A percentile compares a stretch with the other conserved stretches of the same genome.
Conservation (phyloP, 2,888 invertebrate species). For the Coremacera marginata region DNA sequence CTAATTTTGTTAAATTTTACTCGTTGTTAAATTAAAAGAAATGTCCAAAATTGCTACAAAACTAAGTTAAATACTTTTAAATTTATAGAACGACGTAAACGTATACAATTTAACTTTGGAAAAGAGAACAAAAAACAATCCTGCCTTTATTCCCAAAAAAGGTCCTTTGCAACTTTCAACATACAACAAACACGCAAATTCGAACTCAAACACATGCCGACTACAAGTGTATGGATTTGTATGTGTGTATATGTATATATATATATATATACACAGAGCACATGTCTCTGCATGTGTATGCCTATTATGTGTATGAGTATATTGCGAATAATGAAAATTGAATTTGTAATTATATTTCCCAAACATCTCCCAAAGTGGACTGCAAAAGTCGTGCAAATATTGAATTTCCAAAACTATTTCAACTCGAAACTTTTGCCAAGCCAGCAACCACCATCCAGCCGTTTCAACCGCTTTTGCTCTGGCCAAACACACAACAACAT, state of each 20-base stretch:
- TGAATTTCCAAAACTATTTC: constrained; percentile 38
- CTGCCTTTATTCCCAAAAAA: not conserved
- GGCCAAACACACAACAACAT: not conserved
- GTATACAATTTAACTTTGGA: too few species aligned
- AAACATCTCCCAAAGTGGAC: constrained; percentile 22
- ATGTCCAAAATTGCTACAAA: too few species aligned
- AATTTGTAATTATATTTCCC: constrained; percentile 39
- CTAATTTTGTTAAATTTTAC: too few species aligned
- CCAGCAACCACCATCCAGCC: not conserved
- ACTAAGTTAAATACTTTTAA: too few species aligned
- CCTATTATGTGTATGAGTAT: not conserved
- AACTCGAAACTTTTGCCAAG: constrained; percentile 16
- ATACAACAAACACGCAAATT: not conserved
- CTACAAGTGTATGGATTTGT: not conserved
- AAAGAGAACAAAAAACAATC: too few species aligned
- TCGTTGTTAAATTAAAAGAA: too few species aligned
- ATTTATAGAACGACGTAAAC: too few species aligned
- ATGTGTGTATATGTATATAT: not conserved
- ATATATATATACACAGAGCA: not conserved
- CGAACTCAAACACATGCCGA: not conserved
- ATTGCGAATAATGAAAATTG: constrained; percentile 33
- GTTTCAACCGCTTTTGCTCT: not conserved
- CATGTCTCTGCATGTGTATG: constrained; percentile 6
- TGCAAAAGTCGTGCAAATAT: constrained; percentile 37
- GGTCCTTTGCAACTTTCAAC: not conserved